Percentiles rank a stretch among this genome's conserved stretches.
phyloP scores from a whole-genome alignment of 2,113 vertebrate genomes.

The Porphyrio hochstetteri region DNA sequence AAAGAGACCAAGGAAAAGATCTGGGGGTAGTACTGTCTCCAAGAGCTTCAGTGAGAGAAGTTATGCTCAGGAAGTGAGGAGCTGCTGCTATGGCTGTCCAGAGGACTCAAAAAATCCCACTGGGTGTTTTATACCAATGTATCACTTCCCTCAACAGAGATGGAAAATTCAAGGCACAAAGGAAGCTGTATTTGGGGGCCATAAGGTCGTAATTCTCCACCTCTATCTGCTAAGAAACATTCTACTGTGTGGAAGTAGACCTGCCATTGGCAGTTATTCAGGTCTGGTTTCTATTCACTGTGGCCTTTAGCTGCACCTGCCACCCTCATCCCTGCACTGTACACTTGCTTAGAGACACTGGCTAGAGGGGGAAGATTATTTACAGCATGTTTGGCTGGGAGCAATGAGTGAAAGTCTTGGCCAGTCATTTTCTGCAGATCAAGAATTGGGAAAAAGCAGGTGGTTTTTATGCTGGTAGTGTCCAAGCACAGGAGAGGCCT shows the following conservation, averaged over 20 bases:
- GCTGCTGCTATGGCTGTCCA: neutral
- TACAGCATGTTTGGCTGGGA: neutral
- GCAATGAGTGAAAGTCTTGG: neutral
- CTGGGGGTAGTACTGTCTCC: neutral
- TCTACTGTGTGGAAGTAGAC: accelerated
- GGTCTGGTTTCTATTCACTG: neutral
- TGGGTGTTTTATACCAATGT: neutral
- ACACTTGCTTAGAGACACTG: neutral
- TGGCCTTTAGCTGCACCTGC: neutral
- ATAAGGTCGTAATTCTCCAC: neutral
- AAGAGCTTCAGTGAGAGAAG: neutral
- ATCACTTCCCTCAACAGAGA: neutral
- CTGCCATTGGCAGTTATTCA: neutral
- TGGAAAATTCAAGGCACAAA: neutral
- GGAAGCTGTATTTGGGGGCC: neutral
- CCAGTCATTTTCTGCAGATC: neutral
- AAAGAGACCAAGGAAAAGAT: neutral
- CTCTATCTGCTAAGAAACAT: neutral
- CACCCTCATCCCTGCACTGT: accelerated
- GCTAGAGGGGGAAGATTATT: neutral
- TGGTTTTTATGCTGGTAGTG: neutral
- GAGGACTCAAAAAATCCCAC: neutral
- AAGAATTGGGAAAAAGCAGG: neutral
- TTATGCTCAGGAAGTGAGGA: neutral
- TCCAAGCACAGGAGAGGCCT: neutral